Conservation (phyloP, 2,888 invertebrate species). For the Aphodius granarius region DNA sequence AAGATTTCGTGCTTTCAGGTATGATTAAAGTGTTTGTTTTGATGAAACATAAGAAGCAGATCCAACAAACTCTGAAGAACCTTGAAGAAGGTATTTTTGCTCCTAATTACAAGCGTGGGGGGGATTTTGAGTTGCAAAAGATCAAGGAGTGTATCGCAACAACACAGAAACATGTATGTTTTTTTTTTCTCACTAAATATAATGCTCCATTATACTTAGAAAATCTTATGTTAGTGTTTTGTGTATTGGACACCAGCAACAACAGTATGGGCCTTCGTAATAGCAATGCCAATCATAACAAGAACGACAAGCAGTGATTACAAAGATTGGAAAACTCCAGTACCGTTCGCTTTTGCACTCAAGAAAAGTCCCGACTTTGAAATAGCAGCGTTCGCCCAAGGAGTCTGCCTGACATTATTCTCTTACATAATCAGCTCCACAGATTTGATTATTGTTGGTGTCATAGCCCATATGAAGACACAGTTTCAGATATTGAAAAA, state of each 20-base stretch:
- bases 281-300: conserved; percentile 19
- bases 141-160: conserved; percentile 20
- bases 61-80: conserved; percentile 18
- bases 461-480: conserved; percentile 30
- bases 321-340: conserved; percentile 29
- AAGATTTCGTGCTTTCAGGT: conserved; percentile 24
- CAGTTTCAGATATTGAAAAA: conserved; percentile 30
- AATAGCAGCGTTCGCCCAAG: conserved; percentile 25
- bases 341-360: conserved; percentile 27
- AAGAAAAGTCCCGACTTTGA: conserved; percentile 28
- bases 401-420: conserved; percentile 25
- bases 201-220: too few relatives aligned
- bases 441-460: conserved; percentile 28
- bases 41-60: conserved; percentile 24
- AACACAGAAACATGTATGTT: conserved; percentile 27
- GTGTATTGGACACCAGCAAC: conserved; percentile 22
- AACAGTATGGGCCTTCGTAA: conserved; percentile 22
- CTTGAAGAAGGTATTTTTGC: conserved; percentile 28
- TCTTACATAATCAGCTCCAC: conserved; percentile 26
- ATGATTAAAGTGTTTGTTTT: conserved; percentile 26
- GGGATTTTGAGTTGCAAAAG: conserved; percentile 20
- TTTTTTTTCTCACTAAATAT: not conserved
- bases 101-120: conserved; percentile 24
- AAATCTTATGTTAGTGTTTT: conserved; percentile 17
- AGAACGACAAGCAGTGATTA: conserved; percentile 23